Percentiles rank a stretch among this genome's conserved stretches.
Evolutionary conservation across 2,113 vertebrate genomes (phyloP).

Genomic region (Pampusana beccarii): DNA sequence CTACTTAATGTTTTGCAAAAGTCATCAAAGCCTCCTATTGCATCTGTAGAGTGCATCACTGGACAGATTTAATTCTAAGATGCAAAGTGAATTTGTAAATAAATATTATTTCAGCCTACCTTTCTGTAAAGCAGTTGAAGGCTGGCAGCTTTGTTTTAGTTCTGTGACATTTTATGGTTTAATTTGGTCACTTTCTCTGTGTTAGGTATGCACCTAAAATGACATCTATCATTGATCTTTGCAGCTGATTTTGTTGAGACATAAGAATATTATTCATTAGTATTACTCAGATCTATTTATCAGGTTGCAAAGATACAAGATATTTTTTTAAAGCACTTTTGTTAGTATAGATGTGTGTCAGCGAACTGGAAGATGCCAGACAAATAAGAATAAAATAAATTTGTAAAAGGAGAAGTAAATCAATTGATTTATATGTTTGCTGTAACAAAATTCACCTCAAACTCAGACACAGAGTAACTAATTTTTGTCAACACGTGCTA

Average conservation of each 20-base stretch:
- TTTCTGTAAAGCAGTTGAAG: background rate
- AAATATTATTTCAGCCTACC: background rate
- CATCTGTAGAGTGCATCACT: background rate
- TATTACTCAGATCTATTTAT: background rate
- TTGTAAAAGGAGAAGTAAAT: background rate
- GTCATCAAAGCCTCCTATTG: constrained; percentile 46
- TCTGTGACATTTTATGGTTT: background rate
- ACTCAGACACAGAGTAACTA: background rate
- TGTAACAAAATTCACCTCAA: background rate
- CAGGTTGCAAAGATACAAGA: background rate
- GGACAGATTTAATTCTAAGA: constrained; percentile 15
- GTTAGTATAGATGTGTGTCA: background rate
- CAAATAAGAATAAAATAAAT: background rate
- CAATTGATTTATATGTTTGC: background rate
- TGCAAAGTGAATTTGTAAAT: background rate
- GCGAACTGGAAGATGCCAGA: background rate
- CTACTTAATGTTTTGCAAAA: constrained; percentile 51
- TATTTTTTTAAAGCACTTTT: background rate
- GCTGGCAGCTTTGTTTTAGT: background rate
- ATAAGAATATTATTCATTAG: background rate
- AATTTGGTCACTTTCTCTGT: background rate
- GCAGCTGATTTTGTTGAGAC: constrained; percentile 13
- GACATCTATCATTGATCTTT: background rate
- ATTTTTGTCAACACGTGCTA: background rate
- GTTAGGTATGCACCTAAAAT: background rate